phyloP scores from a whole-genome alignment of 1,140 invertebrate species.

The Euura saliciscinereae region DNA sequence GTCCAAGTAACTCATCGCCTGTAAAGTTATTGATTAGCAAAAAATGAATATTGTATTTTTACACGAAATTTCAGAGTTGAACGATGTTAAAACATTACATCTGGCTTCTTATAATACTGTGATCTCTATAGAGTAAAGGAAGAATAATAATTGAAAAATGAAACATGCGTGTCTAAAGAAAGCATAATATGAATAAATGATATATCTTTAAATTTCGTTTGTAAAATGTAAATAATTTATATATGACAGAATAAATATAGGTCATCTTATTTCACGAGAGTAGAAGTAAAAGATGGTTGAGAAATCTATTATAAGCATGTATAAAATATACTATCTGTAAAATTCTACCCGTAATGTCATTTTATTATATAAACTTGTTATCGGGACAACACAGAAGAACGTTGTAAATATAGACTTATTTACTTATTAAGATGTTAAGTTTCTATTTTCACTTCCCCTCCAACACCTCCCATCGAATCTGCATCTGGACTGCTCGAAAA shows the following conservation, averaged over 20 bases:
- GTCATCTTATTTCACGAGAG: slow-evolving; percentile 27
- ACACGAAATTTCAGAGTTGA: slow-evolving; percentile 26
- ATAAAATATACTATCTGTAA: slow-evolving; percentile 54
- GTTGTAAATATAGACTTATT: slow-evolving; percentile 62
- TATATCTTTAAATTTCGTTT: slow-evolving; percentile 38
- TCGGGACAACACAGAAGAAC: slow-evolving; percentile 48
- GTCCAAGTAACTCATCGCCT: slow-evolving; percentile 32
- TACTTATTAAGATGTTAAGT: slow-evolving; percentile 52
- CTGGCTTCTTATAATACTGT: slow-evolving; percentile 60
- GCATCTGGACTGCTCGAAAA: too few relatives aligned
- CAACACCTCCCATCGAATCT: too few relatives aligned
- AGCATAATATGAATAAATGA: slow-evolving; percentile 32
- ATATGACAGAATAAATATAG: slow-evolving; percentile 39
- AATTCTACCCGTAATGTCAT: slow-evolving; percentile 56
- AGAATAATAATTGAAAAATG: slow-evolving; percentile 39
- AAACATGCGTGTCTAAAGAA: slow-evolving; percentile 14
- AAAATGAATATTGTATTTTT: slow-evolving; percentile 27
- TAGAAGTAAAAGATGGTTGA: slow-evolving; percentile 13
- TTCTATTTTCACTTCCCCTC: neutral
- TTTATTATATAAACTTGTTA: slow-evolving; percentile 59
- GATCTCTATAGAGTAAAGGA: slow-evolving; percentile 55
- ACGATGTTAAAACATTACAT: slow-evolving; percentile 35
- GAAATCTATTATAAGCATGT: slow-evolving; percentile 35
- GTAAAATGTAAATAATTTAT: slow-evolving; percentile 52
- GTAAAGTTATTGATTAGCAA: slow-evolving; percentile 12